Conservation (phyloP, 1,140 invertebrate genomes). For the Protaetia brevitarsis region DNA sequence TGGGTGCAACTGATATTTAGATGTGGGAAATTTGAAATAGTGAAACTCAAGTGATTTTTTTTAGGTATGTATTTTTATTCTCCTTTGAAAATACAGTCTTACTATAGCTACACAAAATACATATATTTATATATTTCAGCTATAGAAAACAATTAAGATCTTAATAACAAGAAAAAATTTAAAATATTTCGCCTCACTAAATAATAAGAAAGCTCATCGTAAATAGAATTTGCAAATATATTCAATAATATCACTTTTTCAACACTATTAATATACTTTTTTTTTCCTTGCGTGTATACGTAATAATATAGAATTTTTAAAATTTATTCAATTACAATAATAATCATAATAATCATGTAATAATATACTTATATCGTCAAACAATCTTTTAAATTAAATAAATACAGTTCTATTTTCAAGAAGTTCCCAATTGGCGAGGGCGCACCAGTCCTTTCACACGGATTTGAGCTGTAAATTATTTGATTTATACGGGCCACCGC, state of each 20-base stretch:
- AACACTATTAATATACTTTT: conserved; percentile 12
- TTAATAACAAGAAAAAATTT: conserved; percentile 27
- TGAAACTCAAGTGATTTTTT: neutral
- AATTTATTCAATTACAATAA: conserved; percentile 9
- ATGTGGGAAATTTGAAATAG: neutral
- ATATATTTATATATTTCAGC: conserved; percentile 20
- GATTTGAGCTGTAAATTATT: conserved; percentile 10
- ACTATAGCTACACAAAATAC: conserved; percentile 33
- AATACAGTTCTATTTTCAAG: conserved; percentile 3
- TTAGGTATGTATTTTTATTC: neutral
- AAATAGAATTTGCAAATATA: conserved; percentile 24
- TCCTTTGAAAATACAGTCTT: conserved; percentile 30
- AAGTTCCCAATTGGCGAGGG: neutral
- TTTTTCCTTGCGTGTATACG: neutral
- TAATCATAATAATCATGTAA: neutral
- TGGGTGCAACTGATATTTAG: too few relatives aligned
- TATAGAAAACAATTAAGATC: conserved; percentile 23
- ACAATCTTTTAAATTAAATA: neutral
- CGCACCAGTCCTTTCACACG: neutral
- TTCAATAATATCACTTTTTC: conserved; percentile 24
- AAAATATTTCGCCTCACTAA: conserved; percentile 24
- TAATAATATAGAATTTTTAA: neutral
- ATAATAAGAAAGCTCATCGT: conserved; percentile 22
- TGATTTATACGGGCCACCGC: neutral
- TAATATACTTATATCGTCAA: neutral